Evolutionary conservation across 1,140 invertebrate genomes (phyloP).

Genomic region (Leptinotarsa undecemlineata): DNA sequence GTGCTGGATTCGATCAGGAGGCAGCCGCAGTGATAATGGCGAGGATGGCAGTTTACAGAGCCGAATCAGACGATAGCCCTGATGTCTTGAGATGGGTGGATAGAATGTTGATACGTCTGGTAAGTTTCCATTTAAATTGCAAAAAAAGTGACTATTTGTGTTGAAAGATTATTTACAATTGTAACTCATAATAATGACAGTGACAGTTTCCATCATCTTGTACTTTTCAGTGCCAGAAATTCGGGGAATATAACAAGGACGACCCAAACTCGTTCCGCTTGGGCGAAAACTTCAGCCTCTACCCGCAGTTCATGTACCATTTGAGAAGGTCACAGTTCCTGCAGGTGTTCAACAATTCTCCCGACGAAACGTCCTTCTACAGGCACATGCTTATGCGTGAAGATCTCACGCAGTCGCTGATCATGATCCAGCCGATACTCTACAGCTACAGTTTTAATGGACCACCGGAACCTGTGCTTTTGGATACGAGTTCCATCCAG

Average conservation of each 20-base stretch:
- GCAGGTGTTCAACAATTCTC: constrained; percentile 99
- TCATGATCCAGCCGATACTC: constrained; percentile 99
- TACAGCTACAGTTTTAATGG: constrained; percentile 99
- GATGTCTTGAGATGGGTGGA: constrained; percentile 98
- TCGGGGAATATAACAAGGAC: constrained; percentile 97
- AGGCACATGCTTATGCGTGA: constrained; percentile 97
- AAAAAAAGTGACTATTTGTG: too few species aligned
- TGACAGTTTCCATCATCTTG: constrained; percentile 24
- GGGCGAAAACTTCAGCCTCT: constrained; percentile 95
- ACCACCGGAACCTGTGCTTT: constrained; percentile 93
- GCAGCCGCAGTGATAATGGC: constrained; percentile 97
- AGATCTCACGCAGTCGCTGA: constrained; percentile 94
- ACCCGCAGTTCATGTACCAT: constrained; percentile 99
- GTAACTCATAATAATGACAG: too few species aligned
- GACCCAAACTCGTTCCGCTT: constrained; percentile 96
- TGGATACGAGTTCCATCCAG: constrained; percentile 97
- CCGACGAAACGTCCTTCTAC: constrained; percentile 99
- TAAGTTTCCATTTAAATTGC: constrained; percentile 55
- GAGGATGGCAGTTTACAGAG: constrained; percentile 92
- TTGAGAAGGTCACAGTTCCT: constrained; percentile 96
- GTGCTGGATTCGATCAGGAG: constrained; percentile 97
- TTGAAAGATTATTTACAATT: too few species aligned
- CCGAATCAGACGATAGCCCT: constrained; percentile 93
- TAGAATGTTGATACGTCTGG: constrained; percentile 94
- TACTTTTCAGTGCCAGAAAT: constrained; percentile 91